Evolutionary conservation across 23 tunicate genomes (phyloP), one percentile per base, ranked within the genome.

Genomic region (Clavelina lepadiformis): DNA sequence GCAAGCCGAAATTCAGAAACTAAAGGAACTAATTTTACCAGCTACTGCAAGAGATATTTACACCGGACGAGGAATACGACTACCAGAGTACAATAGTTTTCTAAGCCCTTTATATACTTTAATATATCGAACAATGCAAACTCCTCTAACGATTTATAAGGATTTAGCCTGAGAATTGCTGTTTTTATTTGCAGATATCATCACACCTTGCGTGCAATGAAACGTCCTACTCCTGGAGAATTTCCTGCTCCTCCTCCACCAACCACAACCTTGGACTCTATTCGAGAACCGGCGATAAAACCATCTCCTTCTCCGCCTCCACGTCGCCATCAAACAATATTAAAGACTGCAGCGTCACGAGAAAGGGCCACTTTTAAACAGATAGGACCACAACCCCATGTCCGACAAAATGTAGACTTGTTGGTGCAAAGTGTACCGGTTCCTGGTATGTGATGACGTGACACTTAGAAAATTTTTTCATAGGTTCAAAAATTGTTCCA

Each of bases 1-100:
- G 21, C 82, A 86, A 35, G 85, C 85, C 28, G 95, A 86, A 57
- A 69, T 86, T 0, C 80, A 78, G 56, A 86, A 86, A 47, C 67
- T 86, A 25, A 86, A 86, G 49, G 95, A 86, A 58, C 77, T 86
- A 20, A 73, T 78, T 19, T 55, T 86, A 15, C 95, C 95, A 2
- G 33, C 95, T 0, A 66, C 75, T 73, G 95, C 95, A 19, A 65
- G 95, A 44, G 95, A 86, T 54, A 86, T 86, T 31, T 86, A 86
- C 73, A 86, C 95, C 26, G 95, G 95, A 19, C 54, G 95, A 21
- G 95, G 95, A 66, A 86, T 86, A 21, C 56, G 85, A 46, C 23
- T 86, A 61, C 95, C 95, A 5, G 75, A 71, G 93, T 84, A 58
- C 8, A 57, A 36, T 15, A 27, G 20, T 8, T 53, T n/a, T 11